These are phyloP conservation scores for Oriolus oriolus DNA, from an alignment of 2,113 vertebrate genomes.

Conservation along the genomic window DNA sequence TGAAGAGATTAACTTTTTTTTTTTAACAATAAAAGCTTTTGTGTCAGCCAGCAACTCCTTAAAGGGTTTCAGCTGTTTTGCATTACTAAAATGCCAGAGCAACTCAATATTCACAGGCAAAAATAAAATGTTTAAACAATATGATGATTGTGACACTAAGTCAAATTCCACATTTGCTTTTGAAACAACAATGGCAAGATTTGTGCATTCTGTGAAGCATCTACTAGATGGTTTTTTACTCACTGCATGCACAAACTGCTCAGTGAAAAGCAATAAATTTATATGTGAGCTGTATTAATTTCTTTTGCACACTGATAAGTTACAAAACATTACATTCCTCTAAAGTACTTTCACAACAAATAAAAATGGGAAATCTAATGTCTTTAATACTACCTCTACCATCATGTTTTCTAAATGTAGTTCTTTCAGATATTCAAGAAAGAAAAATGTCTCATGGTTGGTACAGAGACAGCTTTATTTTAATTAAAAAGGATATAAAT, in stretches of 20 bases:
- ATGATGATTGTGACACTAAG: slow-evolving; percentile 4
- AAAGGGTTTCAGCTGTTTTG: slow-evolving; percentile 52
- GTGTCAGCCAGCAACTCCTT: slow-evolving; percentile 34
- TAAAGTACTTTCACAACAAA: neutral
- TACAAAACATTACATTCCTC: neutral
- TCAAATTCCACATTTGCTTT: neutral
- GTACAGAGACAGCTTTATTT: neutral
- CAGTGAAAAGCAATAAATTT: neutral
- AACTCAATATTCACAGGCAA: slow-evolving; percentile 49
- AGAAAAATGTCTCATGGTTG: neutral
- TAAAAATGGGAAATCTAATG: neutral
- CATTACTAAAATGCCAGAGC: slow-evolving; percentile 23
- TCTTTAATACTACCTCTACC: neutral
- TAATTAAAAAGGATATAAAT: neutral
- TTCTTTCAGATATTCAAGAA: neutral
- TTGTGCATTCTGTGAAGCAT: neutral
- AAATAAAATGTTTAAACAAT: slow-evolving; percentile 64
- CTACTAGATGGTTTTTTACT: neutral
- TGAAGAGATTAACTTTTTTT: slow-evolving; percentile 62
- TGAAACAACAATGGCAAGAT: neutral
- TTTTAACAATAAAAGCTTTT: slow-evolving; percentile 50
- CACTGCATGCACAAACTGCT: neutral
- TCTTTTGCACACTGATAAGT: neutral
- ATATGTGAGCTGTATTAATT: neutral
- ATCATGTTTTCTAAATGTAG: neutral